Base-by-base conservation (phyloP, 2,888 invertebrate genomes). In the Ashinkailepas kermadecensis region DNA sequence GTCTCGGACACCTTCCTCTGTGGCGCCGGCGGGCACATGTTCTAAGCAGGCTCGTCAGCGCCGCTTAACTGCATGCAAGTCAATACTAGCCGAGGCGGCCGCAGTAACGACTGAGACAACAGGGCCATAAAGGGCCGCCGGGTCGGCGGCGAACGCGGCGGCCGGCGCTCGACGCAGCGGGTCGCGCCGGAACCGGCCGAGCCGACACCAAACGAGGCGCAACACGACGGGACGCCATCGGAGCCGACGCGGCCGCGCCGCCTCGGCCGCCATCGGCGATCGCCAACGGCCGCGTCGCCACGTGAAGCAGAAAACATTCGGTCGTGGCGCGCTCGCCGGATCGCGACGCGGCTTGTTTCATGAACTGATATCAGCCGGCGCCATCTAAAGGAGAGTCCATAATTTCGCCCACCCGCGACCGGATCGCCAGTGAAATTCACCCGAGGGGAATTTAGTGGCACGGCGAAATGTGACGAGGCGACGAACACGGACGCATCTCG, bases 21-120 rank as follows among this genome's bases (percentile, higher is more conserved):
- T 54, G 8, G 21, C 56, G 21, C 56, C 15, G 59, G 56, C 74
- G 18, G 74, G 39, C 70, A 56, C 74, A 59, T 59, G 59, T 15
- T 59, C 59, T 7, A 7, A 59, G 15, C 59, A 2, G 21, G 74
- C 74, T 74, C 74, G 74, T 74, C 56, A 21, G 74, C 74, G 74
- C 74, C 54, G 74, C 9, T 56, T 74, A 74, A 74, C 74, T 56
- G 74, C 74, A 74, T 54, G 74, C 74, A 54, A 74, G 74, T 74
- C 74, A 54, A 74, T 74, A 74, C 54, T 54, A 10, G 74, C 74
- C 65, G 74, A 12, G 54, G 10, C 21, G 9, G 74, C 56, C 12
- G 54, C 74, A 9, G 74, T 74, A 54, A 74, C 74, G 74, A 56
- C 74, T 12, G 54, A 74, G 74, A 74, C 74, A 74, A 74, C 74